These are phyloP conservation scores for Petrocephalus zakoni DNA, from an alignment of 2,113 vertebrate species.

Conservation along the genomic window DNA sequence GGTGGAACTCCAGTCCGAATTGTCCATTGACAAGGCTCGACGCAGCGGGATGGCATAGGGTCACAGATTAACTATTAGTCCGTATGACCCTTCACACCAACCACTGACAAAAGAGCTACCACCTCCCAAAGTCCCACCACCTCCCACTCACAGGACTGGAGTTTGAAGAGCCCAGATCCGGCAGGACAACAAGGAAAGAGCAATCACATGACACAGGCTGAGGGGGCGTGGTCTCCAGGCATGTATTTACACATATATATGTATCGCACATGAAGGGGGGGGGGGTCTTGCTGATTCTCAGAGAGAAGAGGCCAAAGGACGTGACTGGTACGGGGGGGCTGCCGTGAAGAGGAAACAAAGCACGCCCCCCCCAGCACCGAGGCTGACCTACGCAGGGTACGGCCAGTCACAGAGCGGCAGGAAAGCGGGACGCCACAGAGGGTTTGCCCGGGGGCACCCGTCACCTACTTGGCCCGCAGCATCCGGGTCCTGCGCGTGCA, in stretches of 20 bases:
- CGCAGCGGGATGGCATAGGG: not conserved
- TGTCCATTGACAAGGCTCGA: not conserved
- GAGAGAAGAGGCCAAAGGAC: not conserved
- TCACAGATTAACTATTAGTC: not conserved
- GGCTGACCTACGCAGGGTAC: not conserved
- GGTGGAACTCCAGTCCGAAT: not conserved
- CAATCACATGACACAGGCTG: constrained; percentile 22
- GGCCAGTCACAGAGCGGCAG: not conserved
- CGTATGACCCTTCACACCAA: not conserved
- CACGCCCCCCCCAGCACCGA: not conserved
- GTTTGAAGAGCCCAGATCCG: not conserved
- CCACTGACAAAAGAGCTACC: not conserved
- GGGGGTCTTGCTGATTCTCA: not conserved
- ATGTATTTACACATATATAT: not conserved
- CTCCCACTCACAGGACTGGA: not conserved
- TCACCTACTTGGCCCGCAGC: constrained; percentile 87
- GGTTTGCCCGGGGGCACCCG: constrained; percentile 27
- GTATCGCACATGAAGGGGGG: not conserved
- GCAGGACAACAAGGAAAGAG: not conserved
- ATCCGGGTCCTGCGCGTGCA: constrained; percentile 75
- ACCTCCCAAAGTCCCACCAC: not conserved
- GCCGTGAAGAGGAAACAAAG: not conserved
- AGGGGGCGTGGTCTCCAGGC: constrained; percentile 1
- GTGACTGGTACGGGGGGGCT: not conserved
- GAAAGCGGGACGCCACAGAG: not conserved